Evolutionary conservation across 2,113 vertebrate species (phyloP), one percentile per base, ranked within the genome.

Genomic region (Ploceus nigricollis): DNA sequence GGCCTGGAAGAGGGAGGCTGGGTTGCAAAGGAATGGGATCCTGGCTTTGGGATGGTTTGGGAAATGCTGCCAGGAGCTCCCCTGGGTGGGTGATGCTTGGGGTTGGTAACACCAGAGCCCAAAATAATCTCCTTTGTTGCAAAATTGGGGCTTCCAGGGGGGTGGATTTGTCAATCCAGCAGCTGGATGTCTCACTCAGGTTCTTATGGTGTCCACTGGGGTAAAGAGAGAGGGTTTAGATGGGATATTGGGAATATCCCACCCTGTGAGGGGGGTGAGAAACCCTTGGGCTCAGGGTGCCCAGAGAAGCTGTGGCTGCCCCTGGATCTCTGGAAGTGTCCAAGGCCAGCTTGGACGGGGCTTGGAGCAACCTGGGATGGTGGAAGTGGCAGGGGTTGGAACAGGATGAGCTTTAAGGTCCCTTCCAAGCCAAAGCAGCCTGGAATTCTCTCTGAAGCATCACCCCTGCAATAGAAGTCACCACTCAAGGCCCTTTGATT

Each of bases 151-250:
- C 20, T 70, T 2, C 35, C 71, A 24, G 35, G 10, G 42, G 19
- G 68, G 77, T 7, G 5, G 50, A 8, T 45, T 27, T 5, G 2
- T 61, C 20, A 20, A 6, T 10, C 5, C 65, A 47, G 60, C 20
- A 4, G 17, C 2, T 3, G 39, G 27, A 5, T 2, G 2, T 5
- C 1, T 8, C 78, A 4, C 4, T 11, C 9, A 2, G 45, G 22
- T 8, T 23, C 23, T 31, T 11, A 5, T 0, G 51, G 56, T 12
- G 24, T 14, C 7, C 3, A 1, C 21, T 0, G 24, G 70, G 39
- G 35, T 40, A 13, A 58, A 47, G 65, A 56, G 57, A 25, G 16
- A 15, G 44, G 22, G 5, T 31, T 42, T 31, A 15, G 42, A 3
- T 11, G 50, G 3, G 10, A 42, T 56, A 7, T 15, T 51, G 44